Conservation (phyloP, 2,113 vertebrate species). For the Cranoglanis bouderius region DNA sequence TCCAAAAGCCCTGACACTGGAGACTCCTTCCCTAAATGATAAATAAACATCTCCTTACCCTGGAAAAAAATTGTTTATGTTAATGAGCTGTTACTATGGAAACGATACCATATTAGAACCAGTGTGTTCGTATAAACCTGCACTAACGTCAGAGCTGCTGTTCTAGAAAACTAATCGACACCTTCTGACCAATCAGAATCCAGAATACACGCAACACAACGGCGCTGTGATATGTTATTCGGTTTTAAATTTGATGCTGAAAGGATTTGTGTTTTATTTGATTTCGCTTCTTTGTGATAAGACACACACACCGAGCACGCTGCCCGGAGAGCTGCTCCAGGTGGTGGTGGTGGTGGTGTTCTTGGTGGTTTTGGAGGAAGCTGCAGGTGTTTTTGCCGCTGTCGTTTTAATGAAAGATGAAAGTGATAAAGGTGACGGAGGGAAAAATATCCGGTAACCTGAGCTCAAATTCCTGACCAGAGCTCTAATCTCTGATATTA, state of each 20-base stretch:
- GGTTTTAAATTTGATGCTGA: neutral
- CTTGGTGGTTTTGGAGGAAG: neutral
- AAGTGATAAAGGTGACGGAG: conserved; percentile 24
- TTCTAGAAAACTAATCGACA: neutral
- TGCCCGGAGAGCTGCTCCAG: neutral
- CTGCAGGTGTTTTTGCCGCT: neutral
- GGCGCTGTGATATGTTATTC: neutral
- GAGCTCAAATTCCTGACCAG: neutral
- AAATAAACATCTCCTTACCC: too few species aligned
- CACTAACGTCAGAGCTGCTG: neutral
- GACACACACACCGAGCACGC: neutral
- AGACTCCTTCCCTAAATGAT: too few species aligned
- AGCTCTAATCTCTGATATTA: neutral
- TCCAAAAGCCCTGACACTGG: too few species aligned
- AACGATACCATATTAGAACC: neutral
- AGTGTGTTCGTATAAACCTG: neutral
- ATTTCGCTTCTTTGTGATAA: neutral
- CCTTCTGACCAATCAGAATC: neutral
- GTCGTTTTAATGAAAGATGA: conserved; percentile 43
- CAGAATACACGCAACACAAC: neutral
- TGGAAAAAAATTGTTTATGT: neutral
- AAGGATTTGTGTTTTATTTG: neutral
- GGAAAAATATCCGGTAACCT: conserved; percentile 19
- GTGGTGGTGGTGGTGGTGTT: neutral
- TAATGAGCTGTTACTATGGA: neutral